phyloP scores from a whole-genome alignment of 2,113 vertebrate species.

The Lamprotornis superbus region DNA sequence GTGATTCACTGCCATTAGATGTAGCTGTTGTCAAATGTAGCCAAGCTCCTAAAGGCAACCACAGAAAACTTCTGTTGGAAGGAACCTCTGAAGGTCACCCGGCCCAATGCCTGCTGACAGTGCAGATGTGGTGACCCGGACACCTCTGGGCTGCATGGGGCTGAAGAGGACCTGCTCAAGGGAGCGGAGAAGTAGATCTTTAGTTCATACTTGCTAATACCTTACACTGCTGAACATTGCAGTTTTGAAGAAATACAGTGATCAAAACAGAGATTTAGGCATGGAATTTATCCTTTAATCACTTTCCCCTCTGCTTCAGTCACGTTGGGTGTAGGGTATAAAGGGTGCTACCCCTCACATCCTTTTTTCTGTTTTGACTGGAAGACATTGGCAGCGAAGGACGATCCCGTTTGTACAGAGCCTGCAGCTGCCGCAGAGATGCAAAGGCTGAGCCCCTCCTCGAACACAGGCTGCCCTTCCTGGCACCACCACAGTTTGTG shows the following conservation, averaged over 20 bases:
- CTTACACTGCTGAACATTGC: neutral
- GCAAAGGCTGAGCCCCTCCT: neutral
- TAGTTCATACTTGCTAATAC: neutral
- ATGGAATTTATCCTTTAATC: neutral
- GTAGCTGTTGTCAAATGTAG: neutral
- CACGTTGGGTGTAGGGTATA: fast-evolving
- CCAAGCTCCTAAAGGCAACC: neutral
- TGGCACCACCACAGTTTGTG: neutral
- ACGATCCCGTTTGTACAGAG: neutral
- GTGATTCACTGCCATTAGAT: neutral
- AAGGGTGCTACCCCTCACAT: neutral
- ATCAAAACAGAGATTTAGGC: neutral
- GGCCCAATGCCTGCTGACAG: neutral
- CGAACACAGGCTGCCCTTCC: neutral
- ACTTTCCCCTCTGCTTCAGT: neutral
- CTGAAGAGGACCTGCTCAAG: neutral
- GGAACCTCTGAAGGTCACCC: neutral
- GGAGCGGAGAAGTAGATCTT: neutral
- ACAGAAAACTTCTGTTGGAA: neutral
- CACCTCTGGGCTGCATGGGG: neutral
- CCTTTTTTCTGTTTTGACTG: neutral
- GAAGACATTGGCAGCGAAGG: neutral
- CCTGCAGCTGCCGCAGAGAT: neutral
- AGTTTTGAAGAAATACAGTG: neutral
- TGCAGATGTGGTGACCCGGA: neutral